These are phyloP conservation scores for Erinaceus europaeus DNA, from an alignment of 2,113 vertebrate species.

Conservation along the genomic window DNA sequence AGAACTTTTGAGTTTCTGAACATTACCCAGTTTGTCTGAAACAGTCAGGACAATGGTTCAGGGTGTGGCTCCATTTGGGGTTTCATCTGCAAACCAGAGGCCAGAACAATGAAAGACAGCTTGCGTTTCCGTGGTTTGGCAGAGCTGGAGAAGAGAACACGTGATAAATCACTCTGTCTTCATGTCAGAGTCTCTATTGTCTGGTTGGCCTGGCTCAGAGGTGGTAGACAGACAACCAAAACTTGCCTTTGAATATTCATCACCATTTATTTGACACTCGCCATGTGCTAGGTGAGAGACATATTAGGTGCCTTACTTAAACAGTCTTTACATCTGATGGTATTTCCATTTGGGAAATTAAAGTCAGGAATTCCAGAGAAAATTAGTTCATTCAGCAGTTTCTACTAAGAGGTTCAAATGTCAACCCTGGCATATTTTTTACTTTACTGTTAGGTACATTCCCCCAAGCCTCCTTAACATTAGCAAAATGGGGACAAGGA, in stretches of 20 bases:
- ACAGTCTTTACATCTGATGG: not conserved
- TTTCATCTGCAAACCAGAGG: not conserved
- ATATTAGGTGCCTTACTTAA: not conserved
- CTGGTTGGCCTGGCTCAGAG: not conserved
- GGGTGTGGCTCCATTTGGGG: not conserved
- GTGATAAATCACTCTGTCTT: not conserved
- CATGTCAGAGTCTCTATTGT: not conserved
- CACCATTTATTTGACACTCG: not conserved
- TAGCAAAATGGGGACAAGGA: not conserved
- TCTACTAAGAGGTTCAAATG: not conserved
- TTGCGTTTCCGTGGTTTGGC: slow-evolving; percentile 26
- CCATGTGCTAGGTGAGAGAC: not conserved
- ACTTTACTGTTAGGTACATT: not conserved
- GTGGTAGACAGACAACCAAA: not conserved
- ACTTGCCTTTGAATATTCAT: not conserved
- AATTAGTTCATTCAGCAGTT: not conserved
- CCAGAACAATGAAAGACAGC: slow-evolving; percentile 4
- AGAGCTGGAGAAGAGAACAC: not conserved
- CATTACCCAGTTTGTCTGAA: not conserved
- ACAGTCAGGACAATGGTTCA: not conserved
- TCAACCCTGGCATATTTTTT: not conserved
- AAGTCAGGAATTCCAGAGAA: not conserved
- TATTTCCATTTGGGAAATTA: not conserved
- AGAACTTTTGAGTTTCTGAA: not conserved
- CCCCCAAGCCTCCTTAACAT: not conserved